Base-by-base conservation (phyloP, 37 sponge, comb jelly and placozoan species). In the Aplysina aerophoba region DNA sequence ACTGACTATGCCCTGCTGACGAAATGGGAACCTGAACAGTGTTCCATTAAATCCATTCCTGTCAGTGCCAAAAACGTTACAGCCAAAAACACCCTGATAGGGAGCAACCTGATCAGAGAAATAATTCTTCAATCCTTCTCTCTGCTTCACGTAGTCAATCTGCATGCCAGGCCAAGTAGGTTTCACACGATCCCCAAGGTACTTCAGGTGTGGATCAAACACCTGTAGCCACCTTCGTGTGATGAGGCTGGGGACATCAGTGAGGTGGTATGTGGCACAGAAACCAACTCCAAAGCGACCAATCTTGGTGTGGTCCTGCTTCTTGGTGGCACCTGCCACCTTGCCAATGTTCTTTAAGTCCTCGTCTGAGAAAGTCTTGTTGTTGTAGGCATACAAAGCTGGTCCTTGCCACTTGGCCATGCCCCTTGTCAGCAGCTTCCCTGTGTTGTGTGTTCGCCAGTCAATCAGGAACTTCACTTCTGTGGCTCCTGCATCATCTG, bases 231-330 rank as follows among this genome's bases (percentile, higher is more conserved):
- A 88, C 16, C 62, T 58, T 30, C 91, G 20, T 59, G 88, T 92
- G 27, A 95, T 87, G 55, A 95, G 92, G 50, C 96, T 95, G 59
- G 96, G 96, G 4, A 95, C 85, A 80, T 95, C 96, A 38, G 92
- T 95, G 22, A 95, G 56, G 44, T 84, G 90, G 40, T 95, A 95
- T 17, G 77, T 86, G n/a, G 96, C 81, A 80, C 89, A 91, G 81
- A 95, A 95, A 12, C 96, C 96, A 55, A 92, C 80, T 55, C 96
- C 96, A 88, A 92, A 95, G 8, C 93, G 75, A 59, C 96, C 96
- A 58, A 92, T 95, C 73, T 90, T 95, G 61, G 82, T 38, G 30
- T 86, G 84, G 56, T 95, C 85, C 17, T 30, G 56, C 84, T 58
- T 85, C 73, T 95, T 95, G 4, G 92, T 85, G 36, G 79, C 87